Percentiles rank a stretch among this genome's conserved stretches.
These are phyloP conservation scores for Eristalinus sepulchralis DNA, from an alignment of 2,888 invertebrate genomes.

Conservation along the genomic window DNA sequence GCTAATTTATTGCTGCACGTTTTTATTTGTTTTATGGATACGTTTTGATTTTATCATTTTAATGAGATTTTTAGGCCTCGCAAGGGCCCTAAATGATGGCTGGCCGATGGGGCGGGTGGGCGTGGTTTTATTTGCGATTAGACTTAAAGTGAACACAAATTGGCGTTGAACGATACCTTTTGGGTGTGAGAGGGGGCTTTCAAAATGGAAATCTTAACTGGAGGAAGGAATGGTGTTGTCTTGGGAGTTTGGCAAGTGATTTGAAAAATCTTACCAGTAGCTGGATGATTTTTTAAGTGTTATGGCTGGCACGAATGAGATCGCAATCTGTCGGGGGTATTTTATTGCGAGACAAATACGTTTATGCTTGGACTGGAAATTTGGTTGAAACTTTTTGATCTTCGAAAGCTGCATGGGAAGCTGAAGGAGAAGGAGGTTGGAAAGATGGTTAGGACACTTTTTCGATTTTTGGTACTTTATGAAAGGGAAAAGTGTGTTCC, in stretches of 20 bases:
- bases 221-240: neutral
- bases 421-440: too few relatives aligned
- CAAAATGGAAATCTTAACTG: neutral
- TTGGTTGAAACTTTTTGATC: too few relatives aligned
- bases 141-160: constrained; percentile 11
- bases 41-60: constrained; percentile 39
- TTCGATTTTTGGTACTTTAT: too few relatives aligned
- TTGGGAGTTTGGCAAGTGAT: neutral
- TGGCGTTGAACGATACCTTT: neutral
- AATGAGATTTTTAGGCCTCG: constrained; percentile 24
- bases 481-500: too few relatives aligned
- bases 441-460: too few relatives aligned
- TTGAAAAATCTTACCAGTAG: neutral
- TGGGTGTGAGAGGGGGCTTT: neutral
- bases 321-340: neutral
- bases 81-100: neutral
- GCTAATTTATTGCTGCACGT: constrained; percentile 37
- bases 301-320: neutral
- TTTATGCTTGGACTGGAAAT: too few relatives aligned
- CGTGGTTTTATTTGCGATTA: constrained; percentile 13
- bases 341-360: neutral
- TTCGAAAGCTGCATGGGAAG: too few relatives aligned
- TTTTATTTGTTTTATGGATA: constrained; percentile 44
- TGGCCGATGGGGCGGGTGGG: neutral
- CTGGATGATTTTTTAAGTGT: neutral